phyloP scores from a whole-genome alignment of 2,888 invertebrate genomes.

The Sinentomon sp. region DNA sequence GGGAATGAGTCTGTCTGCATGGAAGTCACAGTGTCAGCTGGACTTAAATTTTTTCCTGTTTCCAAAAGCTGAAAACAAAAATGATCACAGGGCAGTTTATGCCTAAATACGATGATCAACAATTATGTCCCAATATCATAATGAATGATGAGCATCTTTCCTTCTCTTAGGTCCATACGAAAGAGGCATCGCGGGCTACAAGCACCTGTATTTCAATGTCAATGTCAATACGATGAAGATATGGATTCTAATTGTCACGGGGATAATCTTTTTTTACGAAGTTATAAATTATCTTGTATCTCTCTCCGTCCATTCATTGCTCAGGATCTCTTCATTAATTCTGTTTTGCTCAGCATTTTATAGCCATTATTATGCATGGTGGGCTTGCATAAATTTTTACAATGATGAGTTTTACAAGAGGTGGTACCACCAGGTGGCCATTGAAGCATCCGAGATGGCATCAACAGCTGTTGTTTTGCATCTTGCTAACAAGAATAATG shows the following conservation, averaged over 20 bases:
- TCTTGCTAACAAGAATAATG: slow-evolving; percentile 26
- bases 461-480: slow-evolving; percentile 30
- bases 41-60: too few species aligned
- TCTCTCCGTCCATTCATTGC: slow-evolving; percentile 25
- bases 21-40: too few species aligned
- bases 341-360: slow-evolving; percentile 33
- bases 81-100: too few species aligned
- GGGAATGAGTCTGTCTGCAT: too few species aligned
- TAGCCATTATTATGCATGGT: slow-evolving; percentile 38
- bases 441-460: slow-evolving; percentile 31
- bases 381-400: slow-evolving; percentile 39
- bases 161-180: slow-evolving; percentile 31
- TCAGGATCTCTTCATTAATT: slow-evolving; percentile 31
- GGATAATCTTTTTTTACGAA: slow-evolving; percentile 31
- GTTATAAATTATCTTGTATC: slow-evolving; percentile 28
- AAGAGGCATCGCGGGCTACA: slow-evolving; percentile 36
- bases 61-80: too few species aligned
- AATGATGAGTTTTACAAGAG: slow-evolving; percentile 39
- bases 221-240: slow-evolving; percentile 35
- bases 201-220: slow-evolving; percentile 40
- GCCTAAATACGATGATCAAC: too few species aligned
- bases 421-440: slow-evolving; percentile 38
- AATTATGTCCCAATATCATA: too few species aligned
- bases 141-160: too few species aligned
- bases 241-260: slow-evolving; percentile 31